Conservation (phyloP, 1,140 invertebrate genomes). For the Drusus annulatus region DNA sequence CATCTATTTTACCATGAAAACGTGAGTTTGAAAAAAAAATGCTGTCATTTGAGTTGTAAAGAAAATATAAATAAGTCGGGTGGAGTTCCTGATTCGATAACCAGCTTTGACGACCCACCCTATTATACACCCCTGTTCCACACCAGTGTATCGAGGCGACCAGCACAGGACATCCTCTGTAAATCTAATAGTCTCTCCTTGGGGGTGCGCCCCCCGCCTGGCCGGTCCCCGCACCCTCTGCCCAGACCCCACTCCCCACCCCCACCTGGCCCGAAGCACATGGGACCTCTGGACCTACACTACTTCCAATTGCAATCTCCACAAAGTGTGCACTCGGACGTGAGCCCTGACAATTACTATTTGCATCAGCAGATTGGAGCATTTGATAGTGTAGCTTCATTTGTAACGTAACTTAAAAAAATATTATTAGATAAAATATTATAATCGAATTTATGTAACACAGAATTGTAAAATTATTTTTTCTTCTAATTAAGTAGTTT, state of each 20-base stretch:
- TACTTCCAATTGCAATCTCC: constrained; percentile 24
- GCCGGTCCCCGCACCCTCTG: too few species aligned
- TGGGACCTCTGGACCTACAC: constrained; percentile 10
- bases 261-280: constrained; percentile 7
- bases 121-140: constrained; percentile 23
- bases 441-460: too few species aligned
- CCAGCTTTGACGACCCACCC: too few species aligned
- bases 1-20: too few species aligned
- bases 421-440: too few species aligned
- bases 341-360: constrained; percentile 20
- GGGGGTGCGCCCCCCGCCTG: not conserved
- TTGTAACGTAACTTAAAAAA: too few species aligned
- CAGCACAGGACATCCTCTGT: constrained; percentile 49
- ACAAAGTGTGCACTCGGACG: constrained; percentile 28
- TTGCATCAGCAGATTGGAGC: constrained; percentile 14
- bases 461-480: too few species aligned
- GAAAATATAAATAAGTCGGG: too few species aligned
- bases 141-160: constrained; percentile 44
- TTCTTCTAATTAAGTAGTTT: too few species aligned
- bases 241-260: not conserved
- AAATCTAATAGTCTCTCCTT: constrained; percentile 56
- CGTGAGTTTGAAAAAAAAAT: too few species aligned
- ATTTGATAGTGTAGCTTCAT: not conserved
- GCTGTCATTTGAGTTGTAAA: too few species aligned
- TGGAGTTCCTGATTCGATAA: too few species aligned